Percentiles rank a stretch among this genome's conserved stretches.
Conservation (phyloP, 2,888 invertebrate genomes). For the Galerucella nymphaeae region DNA sequence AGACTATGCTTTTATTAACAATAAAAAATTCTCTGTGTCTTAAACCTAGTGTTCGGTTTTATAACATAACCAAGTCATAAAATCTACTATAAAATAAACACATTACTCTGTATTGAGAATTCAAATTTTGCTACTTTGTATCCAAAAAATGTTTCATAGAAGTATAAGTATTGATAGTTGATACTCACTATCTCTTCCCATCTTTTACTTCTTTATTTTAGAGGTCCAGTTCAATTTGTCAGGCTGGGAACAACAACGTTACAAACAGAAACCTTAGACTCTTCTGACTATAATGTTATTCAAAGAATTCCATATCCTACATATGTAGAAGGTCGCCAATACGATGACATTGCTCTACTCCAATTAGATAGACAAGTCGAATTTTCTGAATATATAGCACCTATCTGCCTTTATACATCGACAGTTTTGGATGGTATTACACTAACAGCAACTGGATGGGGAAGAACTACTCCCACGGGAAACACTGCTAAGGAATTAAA, state of each 20-base stretch:
- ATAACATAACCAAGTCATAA: not conserved
- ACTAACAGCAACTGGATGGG: slow-evolving; percentile 66
- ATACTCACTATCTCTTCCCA: too few relatives aligned
- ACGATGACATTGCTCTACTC: slow-evolving; percentile 68
- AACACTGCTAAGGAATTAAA: slow-evolving; percentile 58
- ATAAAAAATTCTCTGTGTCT: not conserved
- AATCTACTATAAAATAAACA: not conserved
- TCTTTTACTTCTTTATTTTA: slow-evolving; percentile 42
- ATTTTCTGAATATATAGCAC: slow-evolving; percentile 63
- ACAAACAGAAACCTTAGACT: slow-evolving; percentile 49
- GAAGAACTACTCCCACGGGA: slow-evolving; percentile 55
- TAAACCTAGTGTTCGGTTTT: not conserved
- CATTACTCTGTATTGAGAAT: not conserved
- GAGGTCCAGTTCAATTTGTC: slow-evolving; percentile 61
- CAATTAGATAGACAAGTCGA: slow-evolving; percentile 60
- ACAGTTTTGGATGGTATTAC: slow-evolving; percentile 43
- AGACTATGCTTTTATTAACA: not conserved
- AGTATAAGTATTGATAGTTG: too few relatives aligned
- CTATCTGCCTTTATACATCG: slow-evolving; percentile 64
- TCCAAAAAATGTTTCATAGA: too few relatives aligned
- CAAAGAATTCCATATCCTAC: slow-evolving; percentile 62
- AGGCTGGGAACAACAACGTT: slow-evolving; percentile 66
- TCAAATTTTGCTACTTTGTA: not conserved
- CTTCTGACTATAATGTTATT: slow-evolving; percentile 58
- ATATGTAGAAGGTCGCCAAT: slow-evolving; percentile 62